Percentiles rank a stretch among this genome's conserved stretches.
Evolutionary conservation across 2,113 vertebrate genomes (phyloP).

Genomic region (Philantomba maxwellii): DNA sequence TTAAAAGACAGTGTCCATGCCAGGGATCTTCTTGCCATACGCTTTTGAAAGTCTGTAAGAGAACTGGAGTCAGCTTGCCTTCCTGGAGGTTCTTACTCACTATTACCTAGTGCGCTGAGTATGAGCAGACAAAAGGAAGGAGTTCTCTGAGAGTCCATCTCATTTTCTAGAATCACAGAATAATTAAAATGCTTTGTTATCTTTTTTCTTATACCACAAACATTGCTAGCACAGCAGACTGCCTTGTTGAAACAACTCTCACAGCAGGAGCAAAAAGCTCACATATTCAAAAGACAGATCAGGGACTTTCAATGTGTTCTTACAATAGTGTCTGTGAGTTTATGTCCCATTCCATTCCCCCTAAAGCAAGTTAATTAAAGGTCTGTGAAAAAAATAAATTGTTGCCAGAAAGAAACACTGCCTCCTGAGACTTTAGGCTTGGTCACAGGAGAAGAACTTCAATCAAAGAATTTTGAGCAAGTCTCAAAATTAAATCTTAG

Average conservation of each 20-base stretch:
- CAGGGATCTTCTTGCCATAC: background rate
- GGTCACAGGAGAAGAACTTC: background rate
- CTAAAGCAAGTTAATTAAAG: background rate
- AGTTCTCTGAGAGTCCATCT: background rate
- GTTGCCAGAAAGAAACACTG: background rate
- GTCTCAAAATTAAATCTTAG: background rate
- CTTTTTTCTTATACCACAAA: background rate
- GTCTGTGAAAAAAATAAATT: background rate
- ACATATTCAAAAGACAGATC: background rate
- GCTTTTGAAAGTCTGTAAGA: background rate
- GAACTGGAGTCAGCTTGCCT: background rate
- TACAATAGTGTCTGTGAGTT: background rate
- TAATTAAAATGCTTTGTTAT: background rate
- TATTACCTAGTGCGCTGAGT: background rate
- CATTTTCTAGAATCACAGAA: background rate
- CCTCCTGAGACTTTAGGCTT: background rate
- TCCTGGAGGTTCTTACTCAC: background rate
- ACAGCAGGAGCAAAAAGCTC: background rate
- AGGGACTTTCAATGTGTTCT: background rate
- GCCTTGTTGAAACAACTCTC: background rate
- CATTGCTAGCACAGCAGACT: background rate
- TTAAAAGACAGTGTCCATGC: background rate
- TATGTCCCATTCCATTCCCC: background rate
- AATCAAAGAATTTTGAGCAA: background rate
- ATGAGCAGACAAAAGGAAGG: background rate